phyloP scores from a whole-genome alignment of 1,140 invertebrate species.

The Sinella curviseta region DNA sequence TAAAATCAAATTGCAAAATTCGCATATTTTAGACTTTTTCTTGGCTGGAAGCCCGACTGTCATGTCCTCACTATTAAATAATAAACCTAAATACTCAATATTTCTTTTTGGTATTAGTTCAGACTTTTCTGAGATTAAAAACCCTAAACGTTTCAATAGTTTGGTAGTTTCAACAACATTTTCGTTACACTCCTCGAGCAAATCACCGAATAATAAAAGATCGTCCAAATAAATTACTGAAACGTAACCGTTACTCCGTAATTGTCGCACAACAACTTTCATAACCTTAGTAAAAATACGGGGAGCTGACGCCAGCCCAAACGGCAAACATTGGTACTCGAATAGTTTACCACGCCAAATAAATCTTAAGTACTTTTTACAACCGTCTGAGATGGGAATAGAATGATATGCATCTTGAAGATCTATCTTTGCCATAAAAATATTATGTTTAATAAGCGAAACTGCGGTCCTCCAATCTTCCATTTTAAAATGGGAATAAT shows the following conservation, averaged over 20 bases:
- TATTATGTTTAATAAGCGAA: slow-evolving; percentile 22
- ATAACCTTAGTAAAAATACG: slow-evolving; percentile 41
- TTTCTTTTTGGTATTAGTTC: background rate
- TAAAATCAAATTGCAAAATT: background rate
- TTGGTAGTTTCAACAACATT: background rate
- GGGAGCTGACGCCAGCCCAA: slow-evolving; percentile 33
- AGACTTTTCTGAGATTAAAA: slow-evolving; percentile 30
- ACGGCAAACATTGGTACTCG: slow-evolving; percentile 35
- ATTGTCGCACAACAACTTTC: slow-evolving; percentile 27
- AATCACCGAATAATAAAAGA: slow-evolving; percentile 31
- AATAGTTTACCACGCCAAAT: slow-evolving; percentile 12
- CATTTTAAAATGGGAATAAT: slow-evolving; percentile 40
- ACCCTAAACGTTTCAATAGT: slow-evolving; percentile 22
- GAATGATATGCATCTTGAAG: slow-evolving; percentile 40
- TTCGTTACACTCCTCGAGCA: background rate
- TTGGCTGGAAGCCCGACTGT: background rate
- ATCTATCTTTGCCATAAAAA: slow-evolving; percentile 32
- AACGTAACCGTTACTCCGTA: slow-evolving; percentile 12
- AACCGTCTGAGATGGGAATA: background rate
- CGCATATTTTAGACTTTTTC: background rate
- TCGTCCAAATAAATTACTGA: slow-evolving; percentile 42
- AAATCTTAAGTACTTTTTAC: slow-evolving; percentile 38
- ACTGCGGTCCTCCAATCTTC: slow-evolving; percentile 25
- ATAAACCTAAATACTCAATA: slow-evolving; percentile 36
- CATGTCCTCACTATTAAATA: slow-evolving; percentile 22